phyloP scores from a whole-genome alignment of 1,140 invertebrate species.

The Zaprionus inermis region DNA sequence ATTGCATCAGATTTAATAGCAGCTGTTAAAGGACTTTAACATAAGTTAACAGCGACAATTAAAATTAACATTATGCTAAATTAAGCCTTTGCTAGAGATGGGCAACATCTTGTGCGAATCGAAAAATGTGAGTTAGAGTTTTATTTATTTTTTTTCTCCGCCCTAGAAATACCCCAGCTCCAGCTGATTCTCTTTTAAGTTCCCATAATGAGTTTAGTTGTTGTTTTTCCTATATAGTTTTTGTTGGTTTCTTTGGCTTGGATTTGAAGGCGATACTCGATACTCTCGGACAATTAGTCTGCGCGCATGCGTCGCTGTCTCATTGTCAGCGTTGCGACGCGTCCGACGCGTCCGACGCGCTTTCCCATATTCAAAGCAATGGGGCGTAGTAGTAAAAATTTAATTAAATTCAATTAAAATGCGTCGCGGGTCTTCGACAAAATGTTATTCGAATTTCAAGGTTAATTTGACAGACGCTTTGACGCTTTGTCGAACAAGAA shows the following conservation, averaged over 20 bases:
- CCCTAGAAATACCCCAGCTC: background rate
- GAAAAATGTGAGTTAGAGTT: background rate
- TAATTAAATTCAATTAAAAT: constrained; percentile 83
- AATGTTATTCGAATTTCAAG: constrained; percentile 79
- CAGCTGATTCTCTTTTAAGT: constrained; percentile 11
- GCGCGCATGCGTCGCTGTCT: constrained; percentile 75
- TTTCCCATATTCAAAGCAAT: constrained; percentile 81
- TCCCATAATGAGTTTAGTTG: constrained; percentile 43
- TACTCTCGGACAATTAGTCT: constrained; percentile 69
- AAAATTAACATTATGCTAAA: too few relatives aligned
- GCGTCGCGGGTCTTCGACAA: constrained; percentile 75
- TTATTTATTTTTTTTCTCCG: too few relatives aligned
- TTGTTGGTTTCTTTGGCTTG: constrained; percentile 7
- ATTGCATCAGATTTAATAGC: too few relatives aligned
- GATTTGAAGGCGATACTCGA: background rate
- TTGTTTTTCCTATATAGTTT: constrained; percentile 48
- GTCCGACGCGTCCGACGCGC: constrained; percentile 23
- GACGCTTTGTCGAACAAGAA: constrained; percentile 61
- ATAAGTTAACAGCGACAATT: too few relatives aligned
- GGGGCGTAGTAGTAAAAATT: constrained; percentile 70
- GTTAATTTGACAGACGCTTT: constrained; percentile 67
- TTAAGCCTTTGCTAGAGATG: too few relatives aligned
- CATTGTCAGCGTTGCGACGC: constrained; percentile 68
- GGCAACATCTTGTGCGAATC: background rate
- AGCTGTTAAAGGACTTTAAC: too few relatives aligned